Evolutionary conservation across 2,888 invertebrate species (phyloP), one percentile per base, ranked within the genome.

Genomic region (Troilus luridus): DNA sequence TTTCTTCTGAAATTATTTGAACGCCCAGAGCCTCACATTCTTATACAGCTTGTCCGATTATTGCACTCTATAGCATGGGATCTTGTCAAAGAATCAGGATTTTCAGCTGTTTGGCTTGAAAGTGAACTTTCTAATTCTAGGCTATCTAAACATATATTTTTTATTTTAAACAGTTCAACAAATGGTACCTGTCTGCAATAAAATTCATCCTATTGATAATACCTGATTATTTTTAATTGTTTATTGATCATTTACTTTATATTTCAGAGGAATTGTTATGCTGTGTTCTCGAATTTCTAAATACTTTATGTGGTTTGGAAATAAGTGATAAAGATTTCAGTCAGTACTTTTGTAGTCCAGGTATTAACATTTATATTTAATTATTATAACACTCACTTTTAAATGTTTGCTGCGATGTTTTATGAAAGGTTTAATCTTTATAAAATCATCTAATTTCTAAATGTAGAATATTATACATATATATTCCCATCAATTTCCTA

Each of bases 91-190:
- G 91, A 93, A 91, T 90, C 93, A 93, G 92, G 54, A 91, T n/a
- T 91, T 92, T 24, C 93, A 93, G 12, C 92, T 91, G 93, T 91
- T 91, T 93, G 81, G 91, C 92, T 92, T 64, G 92, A 92, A 77
- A 92, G 91, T 88, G 91, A 91, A 60, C 91, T 92, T 24, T 91
- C 90, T 27, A 90, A 90, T 41, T 89, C 91, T 9, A 90, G 92
- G 56, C 91, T 93, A 41, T 89, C 91, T 59, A 41, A 90, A 94
- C 95, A 96, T 92, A 94, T 97, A 85, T 95, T 95, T 92, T 97
- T 96, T 93, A 97, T 98, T 92, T 94, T 98, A 91, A 95, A 95
- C 91, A 97, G 97, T 94, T 97, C 97, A 0, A 96, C 96, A 19
- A 97, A 96, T 93, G 93, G 94, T 95, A 72, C 27, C 21, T 58